phyloP scores from a whole-genome alignment of 2,113 vertebrate genomes.

The Porphyrio hochstetteri region DNA sequence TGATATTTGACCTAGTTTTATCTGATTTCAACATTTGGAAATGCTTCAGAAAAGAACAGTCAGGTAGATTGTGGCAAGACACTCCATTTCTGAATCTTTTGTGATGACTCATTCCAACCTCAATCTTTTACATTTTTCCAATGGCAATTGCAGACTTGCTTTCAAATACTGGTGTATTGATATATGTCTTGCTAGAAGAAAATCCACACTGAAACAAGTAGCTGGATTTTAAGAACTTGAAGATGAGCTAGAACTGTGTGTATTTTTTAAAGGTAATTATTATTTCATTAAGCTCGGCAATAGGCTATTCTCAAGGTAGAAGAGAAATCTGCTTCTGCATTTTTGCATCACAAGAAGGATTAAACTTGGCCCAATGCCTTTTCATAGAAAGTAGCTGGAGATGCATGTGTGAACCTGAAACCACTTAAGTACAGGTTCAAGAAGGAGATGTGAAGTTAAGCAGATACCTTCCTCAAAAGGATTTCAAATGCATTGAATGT shows the following conservation, averaged over 20 bases:
- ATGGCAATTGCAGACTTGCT: not conserved
- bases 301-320: not conserved
- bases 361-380: not conserved
- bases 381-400: not conserved
- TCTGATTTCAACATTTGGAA: not conserved
- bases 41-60: not conserved
- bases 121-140: not conserved
- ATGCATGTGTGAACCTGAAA: not conserved
- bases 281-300: not conserved
- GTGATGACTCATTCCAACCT: not conserved
- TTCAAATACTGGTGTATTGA: not conserved
- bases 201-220: not conserved
- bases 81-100: not conserved
- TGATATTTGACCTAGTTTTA: not conserved
- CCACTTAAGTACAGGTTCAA: not conserved
- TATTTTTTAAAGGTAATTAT: not conserved
- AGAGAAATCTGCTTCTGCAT: not conserved
- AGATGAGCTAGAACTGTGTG: not conserved
- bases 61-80: not conserved
- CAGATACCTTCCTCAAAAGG: not conserved
- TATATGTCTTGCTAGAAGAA: not conserved
- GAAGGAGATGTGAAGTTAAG: not conserved
- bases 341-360: not conserved
- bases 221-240: not conserved
- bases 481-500: not conserved